These are phyloP conservation scores for Marcusenius ussheri DNA, from an alignment of 2,113 vertebrate genomes.

Conservation along the genomic window DNA sequence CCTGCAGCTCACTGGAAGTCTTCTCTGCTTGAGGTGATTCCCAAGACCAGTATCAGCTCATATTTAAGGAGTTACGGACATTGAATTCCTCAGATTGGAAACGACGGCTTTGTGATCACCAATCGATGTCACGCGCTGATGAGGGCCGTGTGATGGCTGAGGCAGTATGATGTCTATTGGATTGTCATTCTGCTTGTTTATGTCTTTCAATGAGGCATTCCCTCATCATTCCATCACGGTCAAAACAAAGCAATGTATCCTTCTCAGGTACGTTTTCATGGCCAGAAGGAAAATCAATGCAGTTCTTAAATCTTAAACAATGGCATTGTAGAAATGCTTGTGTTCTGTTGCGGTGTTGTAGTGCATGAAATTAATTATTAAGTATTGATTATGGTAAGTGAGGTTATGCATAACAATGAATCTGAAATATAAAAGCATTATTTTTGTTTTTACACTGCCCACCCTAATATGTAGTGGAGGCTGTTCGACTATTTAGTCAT, in stretches of 20 bases:
- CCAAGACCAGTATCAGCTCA: background rate
- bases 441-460: background rate
- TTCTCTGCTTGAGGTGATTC: background rate
- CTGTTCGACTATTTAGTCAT: background rate
- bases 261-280: background rate
- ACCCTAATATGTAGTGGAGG: background rate
- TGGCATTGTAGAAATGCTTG: background rate
- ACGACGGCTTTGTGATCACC: background rate
- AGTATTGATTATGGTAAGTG: background rate
- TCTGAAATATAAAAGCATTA: background rate
- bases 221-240: constrained; percentile 3
- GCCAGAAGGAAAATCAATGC: constrained; percentile 1
- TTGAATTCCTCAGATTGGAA: background rate
- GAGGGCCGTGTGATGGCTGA: background rate
- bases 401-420: background rate
- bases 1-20: background rate
- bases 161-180: background rate
- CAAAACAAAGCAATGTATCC: constrained; percentile 14
- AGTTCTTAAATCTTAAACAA: constrained; percentile 13
- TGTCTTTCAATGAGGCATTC: background rate
- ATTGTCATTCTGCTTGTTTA: constrained; percentile 6
- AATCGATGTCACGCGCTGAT: background rate
- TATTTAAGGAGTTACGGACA: background rate
- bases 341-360: background rate
- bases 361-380: background rate